These are phyloP conservation scores for Cromileptes altivelis DNA, from an alignment of 2,113 vertebrate genomes.

Conservation along the genomic window DNA sequence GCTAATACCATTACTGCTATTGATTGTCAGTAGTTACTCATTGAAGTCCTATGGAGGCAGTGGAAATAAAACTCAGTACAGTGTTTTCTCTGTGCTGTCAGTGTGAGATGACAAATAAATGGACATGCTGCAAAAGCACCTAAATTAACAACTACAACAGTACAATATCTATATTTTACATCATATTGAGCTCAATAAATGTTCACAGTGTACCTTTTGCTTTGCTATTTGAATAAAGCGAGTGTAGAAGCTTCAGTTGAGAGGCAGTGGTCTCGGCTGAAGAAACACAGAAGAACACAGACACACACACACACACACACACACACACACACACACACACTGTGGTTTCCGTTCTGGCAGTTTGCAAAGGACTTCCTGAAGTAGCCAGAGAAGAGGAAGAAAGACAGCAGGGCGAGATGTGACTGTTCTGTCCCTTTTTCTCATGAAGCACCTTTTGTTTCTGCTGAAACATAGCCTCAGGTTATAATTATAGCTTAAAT, in stretches of 20 bases:
- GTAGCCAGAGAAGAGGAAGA: conserved; percentile 80
- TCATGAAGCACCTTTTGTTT: conserved; percentile 8
- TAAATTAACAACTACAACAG: not conserved
- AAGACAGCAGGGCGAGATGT: conserved; percentile 33
- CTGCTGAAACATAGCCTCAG: conserved; percentile 4
- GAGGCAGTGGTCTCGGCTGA: conserved; percentile 49
- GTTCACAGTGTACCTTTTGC: not conserved
- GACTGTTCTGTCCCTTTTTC: conserved; percentile 33
- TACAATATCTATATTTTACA: not conserved
- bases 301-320: not conserved
- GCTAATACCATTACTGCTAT: not conserved
- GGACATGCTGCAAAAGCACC: not conserved
- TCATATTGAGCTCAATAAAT: not conserved
- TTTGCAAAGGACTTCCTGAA: conserved; percentile 85
- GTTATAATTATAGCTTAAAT: not conserved
- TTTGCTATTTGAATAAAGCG: conserved; percentile 6
- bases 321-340: not conserved
- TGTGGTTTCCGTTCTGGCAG: conserved; percentile 84
- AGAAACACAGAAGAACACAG: conserved; percentile 35
- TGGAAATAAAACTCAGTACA: not conserved
- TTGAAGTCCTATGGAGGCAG: not conserved
- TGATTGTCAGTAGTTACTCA: not conserved
- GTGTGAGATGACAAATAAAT: too few relatives aligned
- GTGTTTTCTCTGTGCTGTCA: not conserved
- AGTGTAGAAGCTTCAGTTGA: conserved; percentile 15